These are phyloP conservation scores for Sipha flava DNA, from an alignment of 1,140 invertebrate species.

Conservation along the genomic window DNA sequence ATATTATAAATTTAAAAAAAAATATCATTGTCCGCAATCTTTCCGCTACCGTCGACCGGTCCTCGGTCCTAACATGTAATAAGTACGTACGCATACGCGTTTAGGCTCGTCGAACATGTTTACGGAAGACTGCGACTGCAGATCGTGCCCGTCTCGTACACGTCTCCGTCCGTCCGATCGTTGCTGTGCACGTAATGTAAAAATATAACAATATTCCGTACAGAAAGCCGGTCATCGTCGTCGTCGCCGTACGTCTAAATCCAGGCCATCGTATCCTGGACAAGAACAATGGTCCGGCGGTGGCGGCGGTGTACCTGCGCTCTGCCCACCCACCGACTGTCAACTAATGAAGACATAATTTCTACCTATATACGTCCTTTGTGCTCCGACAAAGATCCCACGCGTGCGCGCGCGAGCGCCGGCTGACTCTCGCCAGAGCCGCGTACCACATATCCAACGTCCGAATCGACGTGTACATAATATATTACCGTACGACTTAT, in stretches of 20 bases:
- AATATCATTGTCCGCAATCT: not conserved
- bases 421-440: not conserved
- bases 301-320: not conserved
- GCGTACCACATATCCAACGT: not conserved
- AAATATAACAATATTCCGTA: conserved; percentile 2
- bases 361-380: conserved; percentile 14
- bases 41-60: not conserved
- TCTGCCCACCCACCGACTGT: conserved; percentile 27
- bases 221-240: not conserved
- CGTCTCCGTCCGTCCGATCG: conserved; percentile 3
- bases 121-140: too few species aligned
- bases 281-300: conserved; percentile 5
- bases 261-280: conserved; percentile 12
- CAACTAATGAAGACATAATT: conserved; percentile 33
- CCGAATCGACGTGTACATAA: not conserved
- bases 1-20: too few species aligned
- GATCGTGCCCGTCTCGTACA: not conserved
- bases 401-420: not conserved
- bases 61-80: too few species aligned
- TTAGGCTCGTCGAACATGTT: too few species aligned
- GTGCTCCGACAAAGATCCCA: conserved; percentile 19
- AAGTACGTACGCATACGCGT: too few species aligned
- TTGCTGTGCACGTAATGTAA: not conserved
- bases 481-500: not conserved
- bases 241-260: conserved; percentile 11